Base-by-base conservation (phyloP, 1,140 invertebrate species). In the Conus betulinus region DNA sequence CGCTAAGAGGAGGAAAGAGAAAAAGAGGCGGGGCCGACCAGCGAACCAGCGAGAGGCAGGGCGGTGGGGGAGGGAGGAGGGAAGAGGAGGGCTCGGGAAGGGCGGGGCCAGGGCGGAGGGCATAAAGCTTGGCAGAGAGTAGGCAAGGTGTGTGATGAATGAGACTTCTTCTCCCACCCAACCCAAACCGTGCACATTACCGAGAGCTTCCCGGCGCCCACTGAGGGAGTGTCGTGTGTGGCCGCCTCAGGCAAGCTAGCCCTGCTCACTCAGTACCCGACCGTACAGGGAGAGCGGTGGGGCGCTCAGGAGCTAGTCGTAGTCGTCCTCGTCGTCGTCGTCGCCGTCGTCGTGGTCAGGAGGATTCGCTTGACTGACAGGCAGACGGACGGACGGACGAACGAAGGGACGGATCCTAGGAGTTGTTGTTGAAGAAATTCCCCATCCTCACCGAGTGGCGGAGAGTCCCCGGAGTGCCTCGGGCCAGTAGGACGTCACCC, bases 121-220 rank as follows among this genome's bases (percentile, higher is more conserved):
- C 55, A 27, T 27, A 25, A 63, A 84, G 23, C 20, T 15, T 6
- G n/a, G 55, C 8, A 23, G n/a, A 63, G 82, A 84, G 63, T 60
- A 23, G 82, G 82, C 15, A 84, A 84, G 82, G 82, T 84, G 82
- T 67, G 82, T 84, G 82, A 84, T 84, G 82, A 84, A 84, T 84
- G 82, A 84, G 82, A 1, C 52, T 60, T 25, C 8, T 17, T 83
- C 74, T 20, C 60, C 60, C 11, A 25, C 25, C 76, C 76, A 13
- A 39, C 39, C 39, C 57, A 11, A 15, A 0, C 57, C 57, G 8
- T 60, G 79, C 27, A 81, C 52, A 81, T 81, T 81, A 81, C 79
- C 27, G 79, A 81, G 53, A 52, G 79, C 15, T 13, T 3, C 13
- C 11, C 60, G 20, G 67, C 67, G 13, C 15, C 67, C 20, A 71